These are phyloP conservation scores for Petrocephalus schoutedeni DNA, from an alignment of 2,797 vertebrate genomes.

Conservation along the genomic window DNA sequence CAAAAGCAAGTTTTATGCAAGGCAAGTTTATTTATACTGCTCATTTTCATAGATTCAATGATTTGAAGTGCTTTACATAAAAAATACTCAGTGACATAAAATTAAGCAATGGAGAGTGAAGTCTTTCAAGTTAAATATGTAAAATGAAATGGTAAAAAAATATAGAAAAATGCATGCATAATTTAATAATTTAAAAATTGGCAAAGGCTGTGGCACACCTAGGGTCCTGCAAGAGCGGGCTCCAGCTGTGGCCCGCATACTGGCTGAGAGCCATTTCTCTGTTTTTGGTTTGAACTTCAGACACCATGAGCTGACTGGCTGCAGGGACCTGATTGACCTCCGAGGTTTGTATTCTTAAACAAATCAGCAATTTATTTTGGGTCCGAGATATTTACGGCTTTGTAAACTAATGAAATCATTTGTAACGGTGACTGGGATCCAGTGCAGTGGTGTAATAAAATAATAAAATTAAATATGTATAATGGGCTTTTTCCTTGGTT, in stretches of 20 bases:
- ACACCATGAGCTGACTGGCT: background rate
- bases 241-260: background rate
- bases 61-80: background rate
- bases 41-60: background rate
- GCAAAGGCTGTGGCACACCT: background rate
- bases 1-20: background rate
- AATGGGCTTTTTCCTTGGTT: background rate
- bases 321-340: background rate
- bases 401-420: background rate
- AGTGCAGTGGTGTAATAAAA: background rate
- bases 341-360: background rate
- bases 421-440: background rate
- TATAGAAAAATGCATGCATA: background rate
- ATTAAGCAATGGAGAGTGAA: background rate
- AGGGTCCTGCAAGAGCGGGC: background rate
- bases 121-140: background rate
- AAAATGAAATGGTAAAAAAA: background rate
- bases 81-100: background rate
- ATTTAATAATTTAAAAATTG: background rate
- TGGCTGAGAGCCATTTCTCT: background rate
- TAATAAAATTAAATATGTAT: background rate
- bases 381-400: background rate
- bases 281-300: background rate
- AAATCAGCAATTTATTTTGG: background rate
- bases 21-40: background rate